phyloP scores from a whole-genome alignment of 2,888 invertebrate genomes.

The Andrena fulva region DNA sequence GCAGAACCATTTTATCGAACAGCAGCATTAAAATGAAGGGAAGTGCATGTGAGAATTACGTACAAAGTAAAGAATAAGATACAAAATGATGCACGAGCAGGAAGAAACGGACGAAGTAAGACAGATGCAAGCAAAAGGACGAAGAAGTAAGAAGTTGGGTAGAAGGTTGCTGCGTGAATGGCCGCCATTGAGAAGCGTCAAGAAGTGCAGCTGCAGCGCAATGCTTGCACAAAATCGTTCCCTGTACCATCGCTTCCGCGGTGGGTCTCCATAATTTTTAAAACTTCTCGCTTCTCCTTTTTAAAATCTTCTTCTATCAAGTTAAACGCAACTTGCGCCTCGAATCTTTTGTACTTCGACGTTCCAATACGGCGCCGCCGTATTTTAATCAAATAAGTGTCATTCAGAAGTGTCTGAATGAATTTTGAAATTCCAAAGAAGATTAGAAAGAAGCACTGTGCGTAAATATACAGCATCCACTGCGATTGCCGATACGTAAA shows the following conservation, averaged over 20 bases:
- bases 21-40: constrained; percentile 12
- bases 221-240: constrained; percentile 42
- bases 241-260: constrained; percentile 26
- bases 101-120: constrained; percentile 24
- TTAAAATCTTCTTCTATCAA: not conserved
- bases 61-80: constrained; percentile 21
- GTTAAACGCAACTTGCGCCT: not conserved
- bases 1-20: constrained; percentile 8
- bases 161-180: constrained; percentile 67
- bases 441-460: too few species aligned
- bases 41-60: constrained; percentile 22
- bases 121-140: constrained; percentile 22
- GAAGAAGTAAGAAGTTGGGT: constrained; percentile 35
- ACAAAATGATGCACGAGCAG: constrained; percentile 29
- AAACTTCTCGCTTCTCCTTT: not conserved
- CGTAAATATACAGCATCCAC: too few species aligned
- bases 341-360: not conserved
- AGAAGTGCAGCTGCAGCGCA: constrained; percentile 56
- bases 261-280: constrained; percentile 17
- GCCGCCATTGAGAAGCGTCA: constrained; percentile 66
- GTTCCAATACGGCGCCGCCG: too few species aligned
- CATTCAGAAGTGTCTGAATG: not conserved
- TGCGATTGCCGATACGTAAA: not conserved
- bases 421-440: not conserved
- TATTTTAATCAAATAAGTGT: too few species aligned